These are phyloP conservation scores for Strigamia maritima DNA, from an alignment of 2,888 invertebrate genomes.

Conservation along the genomic window DNA sequence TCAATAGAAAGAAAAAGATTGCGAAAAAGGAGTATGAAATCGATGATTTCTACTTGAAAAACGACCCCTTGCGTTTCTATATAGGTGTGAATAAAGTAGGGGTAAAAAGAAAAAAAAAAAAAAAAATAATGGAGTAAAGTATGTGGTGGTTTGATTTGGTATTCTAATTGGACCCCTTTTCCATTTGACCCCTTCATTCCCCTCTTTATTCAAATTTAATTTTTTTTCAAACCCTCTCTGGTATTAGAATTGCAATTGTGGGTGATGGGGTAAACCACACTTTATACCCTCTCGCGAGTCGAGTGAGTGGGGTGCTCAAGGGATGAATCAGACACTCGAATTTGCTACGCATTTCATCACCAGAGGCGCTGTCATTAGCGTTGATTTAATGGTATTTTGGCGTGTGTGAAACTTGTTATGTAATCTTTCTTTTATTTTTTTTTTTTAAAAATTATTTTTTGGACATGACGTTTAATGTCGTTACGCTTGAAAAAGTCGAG, in stretches of 20 bases:
- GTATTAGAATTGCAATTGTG: constrained; percentile 4
- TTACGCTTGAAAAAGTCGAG: too few relatives aligned
- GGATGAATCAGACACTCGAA: constrained; percentile 4
- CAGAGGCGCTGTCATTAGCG: constrained; percentile 4
- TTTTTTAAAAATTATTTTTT: too few relatives aligned
- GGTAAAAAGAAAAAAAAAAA: too few relatives aligned
- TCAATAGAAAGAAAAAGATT: background rate
- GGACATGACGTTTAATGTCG: too few relatives aligned
- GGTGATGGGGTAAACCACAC: constrained; percentile 4
- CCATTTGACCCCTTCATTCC: constrained; percentile 4
- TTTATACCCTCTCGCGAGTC: background rate
- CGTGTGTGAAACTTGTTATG: background rate
- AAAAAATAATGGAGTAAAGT: too few relatives aligned
- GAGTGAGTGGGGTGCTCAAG: constrained; percentile 4
- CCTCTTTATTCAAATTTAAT: background rate
- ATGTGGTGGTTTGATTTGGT: background rate
- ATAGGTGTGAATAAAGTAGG: background rate
- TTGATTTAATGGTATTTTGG: constrained; percentile 4
- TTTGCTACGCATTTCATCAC: constrained; percentile 4
- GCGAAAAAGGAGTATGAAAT: too few relatives aligned
- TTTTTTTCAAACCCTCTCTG: constrained; percentile 1
- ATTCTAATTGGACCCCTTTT: background rate
- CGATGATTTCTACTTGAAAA: background rate
- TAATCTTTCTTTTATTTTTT: background rate
- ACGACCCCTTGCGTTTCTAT: too few relatives aligned